Evolutionary conservation across 2,888 invertebrate species (phyloP).

Genomic region (Temnothorax rugatulus): DNA sequence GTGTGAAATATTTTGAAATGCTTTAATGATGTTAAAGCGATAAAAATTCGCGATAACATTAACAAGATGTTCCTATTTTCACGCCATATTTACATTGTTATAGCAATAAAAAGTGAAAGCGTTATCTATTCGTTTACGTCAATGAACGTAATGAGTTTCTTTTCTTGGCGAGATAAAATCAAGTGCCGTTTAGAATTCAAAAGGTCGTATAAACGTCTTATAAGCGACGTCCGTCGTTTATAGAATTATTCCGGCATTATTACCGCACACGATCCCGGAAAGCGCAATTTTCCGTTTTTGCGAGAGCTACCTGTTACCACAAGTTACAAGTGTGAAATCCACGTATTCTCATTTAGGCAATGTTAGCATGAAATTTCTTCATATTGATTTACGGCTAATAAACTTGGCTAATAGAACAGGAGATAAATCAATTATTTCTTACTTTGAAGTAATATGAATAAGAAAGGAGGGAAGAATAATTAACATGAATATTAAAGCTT

Average conservation of each 20-base stretch:
- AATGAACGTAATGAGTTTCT: not conserved
- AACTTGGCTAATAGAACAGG: not conserved
- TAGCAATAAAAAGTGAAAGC: not conserved
- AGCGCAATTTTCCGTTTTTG: not conserved
- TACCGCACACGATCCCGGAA: not conserved
- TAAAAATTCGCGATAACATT: not conserved
- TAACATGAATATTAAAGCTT: not conserved
- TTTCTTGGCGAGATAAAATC: slow-evolving; percentile 4
- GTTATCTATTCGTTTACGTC: not conserved
- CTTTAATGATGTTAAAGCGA: not conserved
- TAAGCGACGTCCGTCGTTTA: not conserved
- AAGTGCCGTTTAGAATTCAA: not conserved
- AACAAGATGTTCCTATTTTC: not conserved
- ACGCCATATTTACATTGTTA: too few species aligned
- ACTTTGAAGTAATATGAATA: not conserved
- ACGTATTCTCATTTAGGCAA: not conserved
- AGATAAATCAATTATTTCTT: not conserved
- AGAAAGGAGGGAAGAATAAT: not conserved
- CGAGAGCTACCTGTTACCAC: not conserved
- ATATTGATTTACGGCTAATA: not conserved
- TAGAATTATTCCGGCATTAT: not conserved
- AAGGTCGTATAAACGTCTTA: not conserved
- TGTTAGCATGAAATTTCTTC: not conserved
- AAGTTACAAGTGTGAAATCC: not conserved
- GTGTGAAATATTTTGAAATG: not conserved